A percentile compares a stretch with the other conserved stretches of the same genome.
Conservation (phyloP, 2,113 vertebrate species). For the Marcusenius ussheri region DNA sequence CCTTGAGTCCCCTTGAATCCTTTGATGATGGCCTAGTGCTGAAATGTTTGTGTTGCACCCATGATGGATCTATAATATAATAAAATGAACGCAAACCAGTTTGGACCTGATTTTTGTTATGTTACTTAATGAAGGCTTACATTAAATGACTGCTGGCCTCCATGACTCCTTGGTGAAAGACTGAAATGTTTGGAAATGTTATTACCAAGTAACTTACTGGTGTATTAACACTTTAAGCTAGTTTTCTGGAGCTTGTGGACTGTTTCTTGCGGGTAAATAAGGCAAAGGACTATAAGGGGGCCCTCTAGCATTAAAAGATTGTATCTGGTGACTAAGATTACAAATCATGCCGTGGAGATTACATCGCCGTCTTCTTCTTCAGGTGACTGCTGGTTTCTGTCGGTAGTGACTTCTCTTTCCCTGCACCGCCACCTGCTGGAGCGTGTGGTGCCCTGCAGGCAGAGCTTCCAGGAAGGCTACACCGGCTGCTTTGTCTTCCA, state of each 20-base stretch:
- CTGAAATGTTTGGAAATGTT: not conserved
- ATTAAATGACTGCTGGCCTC: not conserved
- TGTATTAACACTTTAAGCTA: not conserved
- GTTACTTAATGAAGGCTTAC: not conserved
- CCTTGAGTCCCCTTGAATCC: no score
- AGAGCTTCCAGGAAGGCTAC: constrained; percentile 56
- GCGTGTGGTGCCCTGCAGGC: constrained; percentile 51
- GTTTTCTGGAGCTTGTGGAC: not conserved
- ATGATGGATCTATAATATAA: not conserved
- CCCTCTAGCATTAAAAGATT: not conserved
- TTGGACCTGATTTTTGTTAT: not conserved
- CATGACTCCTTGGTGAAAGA: not conserved
- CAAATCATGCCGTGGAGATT: not conserved
- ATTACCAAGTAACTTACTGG: not conserved
- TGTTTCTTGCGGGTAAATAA: not conserved
- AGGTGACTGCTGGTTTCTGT: constrained; percentile 70
- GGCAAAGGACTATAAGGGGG: not conserved
- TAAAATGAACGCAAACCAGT: not conserved
- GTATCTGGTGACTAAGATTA: no score
- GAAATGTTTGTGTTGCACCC: not conserved
- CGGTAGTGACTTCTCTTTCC: constrained; percentile 60
- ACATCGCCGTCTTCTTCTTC: not conserved
- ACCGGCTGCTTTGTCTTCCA: constrained; percentile 58
- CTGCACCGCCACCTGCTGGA: constrained; percentile 48
- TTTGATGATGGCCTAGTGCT: no score